Base-by-base conservation (phyloP, 1,140 invertebrate genomes). In the Spodoptera litura region DNA sequence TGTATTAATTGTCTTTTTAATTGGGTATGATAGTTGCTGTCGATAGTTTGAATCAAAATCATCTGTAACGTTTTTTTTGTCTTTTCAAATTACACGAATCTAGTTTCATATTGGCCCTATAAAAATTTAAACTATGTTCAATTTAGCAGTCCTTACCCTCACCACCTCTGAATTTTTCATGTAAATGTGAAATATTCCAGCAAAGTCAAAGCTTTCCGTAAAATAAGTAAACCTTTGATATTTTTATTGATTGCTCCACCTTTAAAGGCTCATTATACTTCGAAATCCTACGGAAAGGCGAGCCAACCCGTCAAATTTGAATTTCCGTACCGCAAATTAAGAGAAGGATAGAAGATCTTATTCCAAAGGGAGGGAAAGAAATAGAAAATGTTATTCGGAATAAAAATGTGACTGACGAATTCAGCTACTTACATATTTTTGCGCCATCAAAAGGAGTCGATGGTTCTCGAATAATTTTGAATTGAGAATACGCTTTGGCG, bases 371-470 rank as follows among this genome's bases (percentile, higher is more conserved):
- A 12, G 9, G 0, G 82, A 88, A 62, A 78, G 83, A 52, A 85
- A 87, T 44, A 62, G 25, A 78, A 82, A 85, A 90, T 87, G 74
- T 86, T 89, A 86, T 89, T 87, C 84, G 59, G 79, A 87, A 90
- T 88, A 88, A 88, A 91, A 93, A 90, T 90, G 87, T 88, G 86
- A 93, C 89, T 87, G 87, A 85, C 80, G 83, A 89, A 89, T 90
- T 89, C 80, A 83, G 91, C 90, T 90, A 93, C 91, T 93, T 94
- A 94, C 93, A 94, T 94, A 93, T 94, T 94, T 82, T 93, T 88
- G 87, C 88, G 85, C 84, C 87, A 85, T 93, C 91, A 93, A 94
- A 93, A 93, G 91, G 87, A 93, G 85, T 92, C 88, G 85, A 81
- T 88, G 81, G 87, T 72, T 87, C 81, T 68, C 35, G 89, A 93